A percentile compares a stretch with the other conserved stretches of the same genome.
Evolutionary conservation across 2,113 vertebrate species (phyloP).

Genomic region (Datnioides undecimradiatus): DNA sequence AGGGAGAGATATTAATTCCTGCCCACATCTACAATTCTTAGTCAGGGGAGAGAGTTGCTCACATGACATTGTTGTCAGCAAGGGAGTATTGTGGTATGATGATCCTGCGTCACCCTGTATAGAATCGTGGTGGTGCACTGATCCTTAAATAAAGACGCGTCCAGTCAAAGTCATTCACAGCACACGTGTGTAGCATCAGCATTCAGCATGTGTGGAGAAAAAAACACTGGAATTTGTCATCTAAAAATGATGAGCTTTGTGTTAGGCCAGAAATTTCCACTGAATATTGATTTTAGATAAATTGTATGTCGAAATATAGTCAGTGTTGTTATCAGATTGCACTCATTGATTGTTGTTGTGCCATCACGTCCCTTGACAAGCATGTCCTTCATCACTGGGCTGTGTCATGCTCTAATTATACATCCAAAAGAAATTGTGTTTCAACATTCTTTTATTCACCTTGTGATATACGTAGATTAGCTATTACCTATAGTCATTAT

Average conservation of each 20-base stretch:
- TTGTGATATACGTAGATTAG: too few relatives aligned
- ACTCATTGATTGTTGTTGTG: background rate
- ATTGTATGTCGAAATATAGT: background rate
- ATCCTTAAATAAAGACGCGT: too few relatives aligned
- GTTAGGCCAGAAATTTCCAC: background rate
- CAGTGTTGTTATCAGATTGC: background rate
- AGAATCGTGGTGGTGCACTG: background rate
- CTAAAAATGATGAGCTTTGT: background rate
- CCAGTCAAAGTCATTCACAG: background rate
- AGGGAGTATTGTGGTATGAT: background rate
- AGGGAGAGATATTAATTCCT: slow-evolving; percentile 42
- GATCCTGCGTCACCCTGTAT: background rate
- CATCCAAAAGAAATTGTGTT: too few relatives aligned
- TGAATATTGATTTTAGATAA: background rate
- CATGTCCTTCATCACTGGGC: background rate
- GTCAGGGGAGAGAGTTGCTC: slow-evolving; percentile 7
- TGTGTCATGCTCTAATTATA: background rate
- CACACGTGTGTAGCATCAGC: background rate
- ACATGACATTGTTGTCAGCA: background rate
- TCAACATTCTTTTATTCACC: too few relatives aligned
- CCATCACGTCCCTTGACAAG: background rate
- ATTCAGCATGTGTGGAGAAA: background rate
- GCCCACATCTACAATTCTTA: slow-evolving; percentile 4
- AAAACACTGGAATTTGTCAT: background rate
- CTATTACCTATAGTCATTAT: too few relatives aligned